Conservation (phyloP, 2,888 invertebrate genomes). For the Mythimna loreyi region DNA sequence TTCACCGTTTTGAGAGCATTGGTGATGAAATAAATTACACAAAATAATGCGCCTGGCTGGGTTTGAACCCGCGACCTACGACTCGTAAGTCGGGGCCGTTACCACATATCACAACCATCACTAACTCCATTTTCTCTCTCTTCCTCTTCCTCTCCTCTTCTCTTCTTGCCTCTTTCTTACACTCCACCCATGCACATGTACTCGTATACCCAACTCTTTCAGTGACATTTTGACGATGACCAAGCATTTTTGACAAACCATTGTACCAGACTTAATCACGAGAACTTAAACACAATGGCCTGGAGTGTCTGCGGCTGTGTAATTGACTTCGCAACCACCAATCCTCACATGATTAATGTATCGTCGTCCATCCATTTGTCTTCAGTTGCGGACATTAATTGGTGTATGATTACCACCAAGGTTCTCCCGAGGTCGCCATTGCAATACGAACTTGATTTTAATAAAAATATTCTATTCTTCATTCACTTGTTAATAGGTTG, state of each 20-base stretch:
- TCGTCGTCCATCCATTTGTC: slow-evolving; percentile 81
- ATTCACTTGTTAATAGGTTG: slow-evolving; percentile 38
- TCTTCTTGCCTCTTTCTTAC: no score
- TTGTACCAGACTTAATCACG: background rate
- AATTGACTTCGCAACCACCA: slow-evolving; percentile 49
- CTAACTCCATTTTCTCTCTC: no score
- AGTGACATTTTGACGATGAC: no score
- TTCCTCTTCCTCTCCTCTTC: no score
- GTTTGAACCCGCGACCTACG: no score
- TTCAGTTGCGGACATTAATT: slow-evolving; percentile 82
- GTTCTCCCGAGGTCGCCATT: slow-evolving; percentile 60
- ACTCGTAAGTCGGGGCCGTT: no score
- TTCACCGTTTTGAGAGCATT: no score
- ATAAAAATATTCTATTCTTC: slow-evolving; percentile 52
- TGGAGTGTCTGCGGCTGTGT: background rate
- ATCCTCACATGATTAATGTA: slow-evolving; percentile 78
- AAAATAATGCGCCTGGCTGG: no score
- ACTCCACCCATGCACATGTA: no score
- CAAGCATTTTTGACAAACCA: background rate
- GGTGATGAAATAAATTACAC: no score
- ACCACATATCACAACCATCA: no score
- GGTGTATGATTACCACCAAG: slow-evolving; percentile 76
- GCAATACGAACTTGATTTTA: slow-evolving; percentile 63
- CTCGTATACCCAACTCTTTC: no score
- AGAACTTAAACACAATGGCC: slow-evolving; percentile 31